Conservation (phyloP, 2,888 invertebrate species). For the Tricholauxania praeusta region DNA sequence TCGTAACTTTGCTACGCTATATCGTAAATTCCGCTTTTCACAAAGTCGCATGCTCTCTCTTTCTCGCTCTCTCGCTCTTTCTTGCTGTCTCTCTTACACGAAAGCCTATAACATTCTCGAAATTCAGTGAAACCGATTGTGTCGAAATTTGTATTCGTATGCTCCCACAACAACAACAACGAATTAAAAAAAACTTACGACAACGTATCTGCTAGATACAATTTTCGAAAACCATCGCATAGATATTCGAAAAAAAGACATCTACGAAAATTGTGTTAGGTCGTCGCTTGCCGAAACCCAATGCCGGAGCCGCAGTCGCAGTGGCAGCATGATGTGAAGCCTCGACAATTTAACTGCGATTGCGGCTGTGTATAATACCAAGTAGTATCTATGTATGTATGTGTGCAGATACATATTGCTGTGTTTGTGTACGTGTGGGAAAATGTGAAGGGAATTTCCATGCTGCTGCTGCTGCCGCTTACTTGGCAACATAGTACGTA, state of each 20-base stretch:
- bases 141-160: too few species aligned
- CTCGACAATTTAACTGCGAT: constrained; percentile 36
- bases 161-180: too few species aligned
- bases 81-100: background rate
- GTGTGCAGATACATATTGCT: constrained; percentile 25
- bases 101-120: too few species aligned
- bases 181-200: background rate
- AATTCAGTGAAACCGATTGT: too few species aligned
- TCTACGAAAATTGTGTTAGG: constrained; percentile 17
- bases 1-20: too few species aligned
- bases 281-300: background rate
- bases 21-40: too few species aligned
- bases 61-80: background rate
- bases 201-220: background rate
- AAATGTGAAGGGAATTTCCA: constrained; percentile 63
- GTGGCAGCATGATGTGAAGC: constrained; percentile 12
- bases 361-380: constrained; percentile 14
- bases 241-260: constrained; percentile 1
- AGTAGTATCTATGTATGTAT: background rate
- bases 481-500: constrained; percentile 47
- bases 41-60: background rate
- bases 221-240: background rate
- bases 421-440: constrained; percentile 51
- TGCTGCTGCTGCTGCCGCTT: constrained; percentile 12
- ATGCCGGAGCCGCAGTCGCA: constrained; percentile 1